Conservation (phyloP, 2,797 vertebrate species). For the Gallinago nigripennis region DNA sequence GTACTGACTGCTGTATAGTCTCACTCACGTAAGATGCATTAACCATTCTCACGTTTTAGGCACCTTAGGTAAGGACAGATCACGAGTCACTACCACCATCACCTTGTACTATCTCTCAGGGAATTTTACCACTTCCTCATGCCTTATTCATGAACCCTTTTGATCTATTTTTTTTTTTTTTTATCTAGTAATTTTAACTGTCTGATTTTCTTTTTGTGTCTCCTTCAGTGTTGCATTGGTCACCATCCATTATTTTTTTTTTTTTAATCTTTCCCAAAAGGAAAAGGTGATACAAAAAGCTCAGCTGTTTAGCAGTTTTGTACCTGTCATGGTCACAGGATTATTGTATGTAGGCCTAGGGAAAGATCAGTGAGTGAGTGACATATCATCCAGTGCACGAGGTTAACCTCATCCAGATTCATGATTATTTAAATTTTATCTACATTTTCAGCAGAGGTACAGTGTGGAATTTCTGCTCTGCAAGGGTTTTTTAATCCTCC, state of each 20-base stretch:
- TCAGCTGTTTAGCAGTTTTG: not conserved
- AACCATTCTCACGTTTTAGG: not conserved
- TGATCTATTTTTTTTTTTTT: not conserved
- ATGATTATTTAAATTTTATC: not conserved
- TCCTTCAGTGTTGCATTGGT: not conserved
- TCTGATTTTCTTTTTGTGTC: not conserved
- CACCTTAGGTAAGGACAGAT: not conserved
- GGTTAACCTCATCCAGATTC: not conserved
- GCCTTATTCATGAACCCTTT: not conserved
- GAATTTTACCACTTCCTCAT: not conserved
- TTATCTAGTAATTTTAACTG: not conserved
- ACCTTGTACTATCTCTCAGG: not conserved
- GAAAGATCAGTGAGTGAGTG: not conserved
- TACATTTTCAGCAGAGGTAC: not conserved
- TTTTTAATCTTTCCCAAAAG: not conserved
- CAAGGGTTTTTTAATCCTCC: not conserved
- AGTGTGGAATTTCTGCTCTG: not conserved
- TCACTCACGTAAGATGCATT: not conserved
- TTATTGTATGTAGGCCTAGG: not conserved
- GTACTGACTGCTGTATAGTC: not conserved
- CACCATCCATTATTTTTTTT: not conserved
- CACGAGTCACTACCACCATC: not conserved
- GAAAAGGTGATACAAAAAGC: not conserved
- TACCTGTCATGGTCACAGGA: accelerated
- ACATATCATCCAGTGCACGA: not conserved